Conservation (phyloP, 2,888 invertebrate genomes). For the Parascotia fuliginaria region DNA sequence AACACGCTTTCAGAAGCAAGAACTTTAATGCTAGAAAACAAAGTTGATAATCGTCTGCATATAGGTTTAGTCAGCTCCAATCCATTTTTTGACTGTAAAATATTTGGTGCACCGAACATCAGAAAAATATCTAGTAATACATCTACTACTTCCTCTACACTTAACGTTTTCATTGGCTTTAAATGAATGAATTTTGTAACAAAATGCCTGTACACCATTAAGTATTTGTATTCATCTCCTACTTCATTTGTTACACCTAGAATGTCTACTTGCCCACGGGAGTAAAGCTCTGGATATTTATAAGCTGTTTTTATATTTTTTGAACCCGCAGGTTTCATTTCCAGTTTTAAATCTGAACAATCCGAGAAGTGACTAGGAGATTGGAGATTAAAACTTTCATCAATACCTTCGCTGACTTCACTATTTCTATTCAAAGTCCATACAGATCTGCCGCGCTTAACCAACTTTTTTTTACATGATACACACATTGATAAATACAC, state of each 20-base stretch:
- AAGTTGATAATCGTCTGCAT: slow-evolving; percentile 51
- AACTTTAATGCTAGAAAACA: slow-evolving; percentile 55
- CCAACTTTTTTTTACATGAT: slow-evolving; percentile 51
- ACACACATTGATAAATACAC: slow-evolving; percentile 59
- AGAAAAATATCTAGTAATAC: slow-evolving; percentile 60
- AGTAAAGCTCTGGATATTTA: slow-evolving; percentile 56
- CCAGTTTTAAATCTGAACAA: slow-evolving; percentile 14
- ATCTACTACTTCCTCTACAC: slow-evolving; percentile 55
- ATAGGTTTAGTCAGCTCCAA: slow-evolving; percentile 54
- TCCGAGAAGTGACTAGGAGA: slow-evolving; percentile 1
- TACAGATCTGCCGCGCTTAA: slow-evolving; percentile 24
- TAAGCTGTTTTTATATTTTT: slow-evolving; percentile 15
- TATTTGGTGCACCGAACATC: slow-evolving; percentile 64
- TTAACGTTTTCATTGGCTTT: slow-evolving; percentile 55
- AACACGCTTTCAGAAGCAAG: slow-evolving; percentile 48
- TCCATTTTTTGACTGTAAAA: slow-evolving; percentile 66
- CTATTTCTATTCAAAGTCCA: slow-evolving; percentile 6
- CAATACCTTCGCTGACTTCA: slow-evolving; percentile 14
- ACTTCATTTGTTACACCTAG: slow-evolving; percentile 53
- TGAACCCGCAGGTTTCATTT: slow-evolving; percentile 15
- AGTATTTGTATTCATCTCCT: slow-evolving; percentile 57
- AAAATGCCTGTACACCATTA: slow-evolving; percentile 62
- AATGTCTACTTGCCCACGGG: slow-evolving; percentile 62
- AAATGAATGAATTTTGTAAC: slow-evolving; percentile 60
- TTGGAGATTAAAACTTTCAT: slow-evolving; percentile 6